Evolutionary conservation across 2,888 invertebrate species (phyloP), one percentile per base, ranked within the genome.

Genomic region (Xanthia togata): DNA sequence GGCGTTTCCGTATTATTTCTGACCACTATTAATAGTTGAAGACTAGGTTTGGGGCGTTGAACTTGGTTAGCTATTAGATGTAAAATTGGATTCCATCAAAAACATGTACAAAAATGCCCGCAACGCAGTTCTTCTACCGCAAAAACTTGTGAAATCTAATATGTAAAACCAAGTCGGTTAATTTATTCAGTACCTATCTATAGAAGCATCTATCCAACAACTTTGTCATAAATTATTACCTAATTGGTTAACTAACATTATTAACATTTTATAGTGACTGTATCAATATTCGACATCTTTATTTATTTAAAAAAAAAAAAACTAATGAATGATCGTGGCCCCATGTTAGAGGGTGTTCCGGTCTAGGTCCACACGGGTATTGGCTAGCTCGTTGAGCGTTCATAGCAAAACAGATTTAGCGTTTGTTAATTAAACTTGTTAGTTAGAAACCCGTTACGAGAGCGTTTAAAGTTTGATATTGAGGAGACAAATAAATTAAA

Each of bases 361-460:
- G 67, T 55, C 60, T 67, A 31, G 38, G 50, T 82, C 72, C 78
- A 74, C 72, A 78, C 78, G 78, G 31, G 64, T 73, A 59, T 53
- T 63, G 73, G 70, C 75, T 63, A 82, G 70, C 67, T 76, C 63
- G 74, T 38, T 65, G 67, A 75, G 75, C 31, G 31, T 31, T 2
- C 78, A 78, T 72, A 70, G 77, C 47, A 77, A 77, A 79, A 79
- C 76, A 78, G 79, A 89, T 81, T 88, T 81, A 81, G 78, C 74
- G 71, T 67, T 76, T 76, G 79, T 85, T 86, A 85, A 89, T 89
- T 89, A 83, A 89, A 83, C 78, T 83, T 80, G 81, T 79, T 78
- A 79, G 79, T 88, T 80, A 41, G 68, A 88, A 87, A 85, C 86
- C 82, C 74, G 86, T 84, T 82, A 84, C 73, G 69, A 82, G 64